These are phyloP conservation scores for Tenualosa ilisha DNA, from an alignment of 2,797 vertebrate species.

Conservation along the genomic window DNA sequence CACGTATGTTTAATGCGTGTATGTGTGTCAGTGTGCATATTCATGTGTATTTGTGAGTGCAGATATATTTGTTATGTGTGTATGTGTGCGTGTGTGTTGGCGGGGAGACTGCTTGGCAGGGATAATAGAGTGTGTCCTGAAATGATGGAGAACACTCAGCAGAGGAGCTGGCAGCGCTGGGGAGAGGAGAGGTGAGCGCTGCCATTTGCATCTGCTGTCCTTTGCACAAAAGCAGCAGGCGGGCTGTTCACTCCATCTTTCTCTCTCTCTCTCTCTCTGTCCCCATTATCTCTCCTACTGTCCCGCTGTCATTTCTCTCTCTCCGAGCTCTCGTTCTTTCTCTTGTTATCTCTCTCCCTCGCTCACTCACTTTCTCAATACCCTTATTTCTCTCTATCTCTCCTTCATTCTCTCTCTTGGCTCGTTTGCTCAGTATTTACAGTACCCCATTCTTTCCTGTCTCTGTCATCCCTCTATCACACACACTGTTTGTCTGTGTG, in stretches of 20 bases:
- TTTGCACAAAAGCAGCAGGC: slow-evolving; percentile 46
- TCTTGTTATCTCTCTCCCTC: neutral
- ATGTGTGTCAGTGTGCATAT: neutral
- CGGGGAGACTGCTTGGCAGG: slow-evolving; percentile 60
- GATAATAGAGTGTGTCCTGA: slow-evolving; percentile 17
- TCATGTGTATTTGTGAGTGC: neutral
- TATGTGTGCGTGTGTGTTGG: slow-evolving; percentile 57
- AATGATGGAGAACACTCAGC: slow-evolving; percentile 8
- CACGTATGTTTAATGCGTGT: neutral
- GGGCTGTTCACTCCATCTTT: neutral
- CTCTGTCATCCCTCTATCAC: neutral
- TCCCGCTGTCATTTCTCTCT: neutral
- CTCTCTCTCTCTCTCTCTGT: neutral
- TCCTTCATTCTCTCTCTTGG: neutral
- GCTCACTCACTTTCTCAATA: neutral
- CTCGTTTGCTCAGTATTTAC: neutral
- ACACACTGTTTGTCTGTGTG: slow-evolving; percentile 25
- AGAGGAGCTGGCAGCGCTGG: slow-evolving; percentile 47
- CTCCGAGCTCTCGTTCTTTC: neutral
- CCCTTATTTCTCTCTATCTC: neutral
- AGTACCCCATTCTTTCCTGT: neutral
- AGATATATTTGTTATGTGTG: neutral
- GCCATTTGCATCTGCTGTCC: slow-evolving; percentile 63
- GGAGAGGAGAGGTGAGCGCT: slow-evolving; percentile 15
- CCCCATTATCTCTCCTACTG: neutral